Evolutionary conservation across 1,140 invertebrate species (phyloP).

Genomic region (Bombus vancouverensis): DNA sequence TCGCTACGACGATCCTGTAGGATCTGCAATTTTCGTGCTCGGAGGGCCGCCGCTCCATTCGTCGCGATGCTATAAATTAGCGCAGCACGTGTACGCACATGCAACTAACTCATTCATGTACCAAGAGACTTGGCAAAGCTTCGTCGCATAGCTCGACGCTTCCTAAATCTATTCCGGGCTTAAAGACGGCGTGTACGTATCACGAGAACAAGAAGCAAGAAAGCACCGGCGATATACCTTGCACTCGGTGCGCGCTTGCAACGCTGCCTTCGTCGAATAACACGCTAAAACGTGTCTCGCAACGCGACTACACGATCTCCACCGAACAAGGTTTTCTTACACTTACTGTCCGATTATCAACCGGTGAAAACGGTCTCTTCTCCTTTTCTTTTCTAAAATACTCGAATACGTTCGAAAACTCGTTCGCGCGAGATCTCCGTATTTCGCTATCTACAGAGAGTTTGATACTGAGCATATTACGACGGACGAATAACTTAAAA

Average conservation of each 20-base stretch:
- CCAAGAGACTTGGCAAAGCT: conserved; percentile 72
- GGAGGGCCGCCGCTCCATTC: conserved; percentile 24
- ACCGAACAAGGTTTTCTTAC: neutral
- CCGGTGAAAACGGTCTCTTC: neutral
- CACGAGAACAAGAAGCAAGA: conserved; percentile 40
- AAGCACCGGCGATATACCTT: conserved; percentile 33
- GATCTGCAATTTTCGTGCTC: conserved; percentile 5
- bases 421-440: neutral
- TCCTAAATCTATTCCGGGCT: conserved; percentile 78
- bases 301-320: neutral
- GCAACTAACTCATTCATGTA: conserved; percentile 80
- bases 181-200: conserved; percentile 50
- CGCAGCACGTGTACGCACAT: conserved; percentile 75
- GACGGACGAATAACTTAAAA: no score
- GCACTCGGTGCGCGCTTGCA: conserved; percentile 19
- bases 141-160: conserved; percentile 76
- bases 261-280: conserved; percentile 18
- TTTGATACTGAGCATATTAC: no score
- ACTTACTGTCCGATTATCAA: neutral
- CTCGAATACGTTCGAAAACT: neutral
- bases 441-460: fast-evolving
- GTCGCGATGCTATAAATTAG: conserved; percentile 75
- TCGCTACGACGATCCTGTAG: conserved; percentile 35
- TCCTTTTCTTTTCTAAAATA: neutral
- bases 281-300: conserved; percentile 23